Evolutionary conservation across 2,888 invertebrate genomes (phyloP).

Genomic region (Colostygia pectinataria): DNA sequence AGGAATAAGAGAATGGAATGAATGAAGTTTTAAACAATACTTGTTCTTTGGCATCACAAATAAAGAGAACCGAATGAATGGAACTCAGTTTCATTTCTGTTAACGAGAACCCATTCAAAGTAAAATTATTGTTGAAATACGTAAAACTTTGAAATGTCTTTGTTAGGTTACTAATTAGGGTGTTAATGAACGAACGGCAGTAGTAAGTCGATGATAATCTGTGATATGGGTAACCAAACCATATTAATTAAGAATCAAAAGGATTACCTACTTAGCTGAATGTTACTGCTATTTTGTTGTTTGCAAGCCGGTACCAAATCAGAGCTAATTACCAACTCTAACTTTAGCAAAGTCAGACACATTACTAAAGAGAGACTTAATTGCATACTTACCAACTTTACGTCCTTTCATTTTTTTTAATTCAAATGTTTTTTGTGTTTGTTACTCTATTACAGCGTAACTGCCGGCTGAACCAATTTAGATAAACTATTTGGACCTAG

Average conservation of each 20-base stretch:
- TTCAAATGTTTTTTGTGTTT: too few species aligned
- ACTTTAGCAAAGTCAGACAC: too few species aligned
- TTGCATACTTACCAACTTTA: too few species aligned
- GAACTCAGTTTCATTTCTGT: constrained; percentile 4
- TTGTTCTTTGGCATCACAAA: background rate
- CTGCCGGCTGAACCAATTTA: too few species aligned
- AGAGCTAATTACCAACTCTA: too few species aligned
- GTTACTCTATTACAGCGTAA: too few species aligned
- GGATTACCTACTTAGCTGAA: too few species aligned
- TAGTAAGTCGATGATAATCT: background rate
- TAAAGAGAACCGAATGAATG: constrained; percentile 1
- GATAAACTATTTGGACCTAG: too few species aligned
- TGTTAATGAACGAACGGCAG: background rate
- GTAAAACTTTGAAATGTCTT: constrained; percentile 2
- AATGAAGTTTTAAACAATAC: constrained; percentile 11
- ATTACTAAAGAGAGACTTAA: too few species aligned
- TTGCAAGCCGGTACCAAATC: too few species aligned
- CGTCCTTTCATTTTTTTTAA: too few species aligned
- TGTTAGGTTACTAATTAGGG: background rate
- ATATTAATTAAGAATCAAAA: constrained; percentile 2
- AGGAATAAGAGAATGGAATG: background rate
- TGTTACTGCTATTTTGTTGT: too few species aligned
- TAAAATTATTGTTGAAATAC: background rate
- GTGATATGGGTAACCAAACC: background rate
- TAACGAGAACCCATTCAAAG: constrained; percentile 11